Evolutionary conservation across 2,113 vertebrate species (phyloP), one percentile per base, ranked within the genome.

Genomic region (Sterrhoptilus dennistouni): DNA sequence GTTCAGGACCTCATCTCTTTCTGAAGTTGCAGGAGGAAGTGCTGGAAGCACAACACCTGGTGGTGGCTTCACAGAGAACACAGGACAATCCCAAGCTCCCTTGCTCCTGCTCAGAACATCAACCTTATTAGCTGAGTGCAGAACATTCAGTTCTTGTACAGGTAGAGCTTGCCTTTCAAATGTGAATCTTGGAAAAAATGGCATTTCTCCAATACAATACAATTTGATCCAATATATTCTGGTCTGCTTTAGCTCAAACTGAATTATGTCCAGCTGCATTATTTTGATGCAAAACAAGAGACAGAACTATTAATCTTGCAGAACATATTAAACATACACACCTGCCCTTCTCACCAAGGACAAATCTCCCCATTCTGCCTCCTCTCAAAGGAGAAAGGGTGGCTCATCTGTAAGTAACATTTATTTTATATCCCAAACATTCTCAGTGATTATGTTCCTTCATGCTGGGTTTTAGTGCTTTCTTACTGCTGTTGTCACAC

Each of bases 321-420:
- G 79, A 81, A 92, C 54, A 92, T 38, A 71, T 52, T 87, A 63
- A 93, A n/a, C 20, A 63, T 63, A 87, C 56, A 65, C 38, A 83
- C 19, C 35, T 82, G 78, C 93, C 87, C 86, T 97, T 90, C 94
- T 65, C 86, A 84, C 50, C 50, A 89, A 79, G 70, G 80, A 77
- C 90, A 96, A 97, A 93, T 56, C 91, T 31, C 64, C 40, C 77
- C 92, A 91, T 99, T 96, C 97, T 99, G 93, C 99, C 99, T 77
- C 98, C 99, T 31, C 95, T 99, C 77, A 98, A 98, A 97, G 99
- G 99, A 98, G 98, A 99, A 68, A 98, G 97, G 45, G 98, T 99
- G 65, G 95, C 98, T 93, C 98, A 98, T 74, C 98, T 99, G 99
- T 99, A 97, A 99, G 99, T 98, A 97, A 49, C 28, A 54, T 22